Conservation (phyloP, 2,797 vertebrate species). For the Pseudochromis fuscus region DNA sequence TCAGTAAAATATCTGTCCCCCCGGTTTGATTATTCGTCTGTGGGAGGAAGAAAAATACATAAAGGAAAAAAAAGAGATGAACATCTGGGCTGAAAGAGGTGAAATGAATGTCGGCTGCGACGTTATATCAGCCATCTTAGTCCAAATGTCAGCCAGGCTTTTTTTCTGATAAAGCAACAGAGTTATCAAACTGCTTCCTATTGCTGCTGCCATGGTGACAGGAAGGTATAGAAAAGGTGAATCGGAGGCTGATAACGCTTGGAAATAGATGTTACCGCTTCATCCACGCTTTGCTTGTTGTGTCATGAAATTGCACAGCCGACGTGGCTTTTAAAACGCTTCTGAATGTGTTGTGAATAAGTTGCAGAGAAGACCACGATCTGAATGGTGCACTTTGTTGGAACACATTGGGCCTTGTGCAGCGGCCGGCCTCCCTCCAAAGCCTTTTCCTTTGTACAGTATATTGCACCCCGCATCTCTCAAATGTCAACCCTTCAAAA, state of each 20-base stretch:
- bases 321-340: constrained; percentile 6
- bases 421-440: background rate
- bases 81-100: constrained; percentile 51
- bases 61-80: constrained; percentile 36
- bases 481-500: constrained; percentile 30
- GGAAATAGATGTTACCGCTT: constrained; percentile 59
- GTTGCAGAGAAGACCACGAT: background rate
- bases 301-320: constrained; percentile 33
- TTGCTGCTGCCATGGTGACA: constrained; percentile 76
- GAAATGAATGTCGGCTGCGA: constrained; percentile 64
- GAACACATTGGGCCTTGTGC: constrained; percentile 17
- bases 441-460: background rate
- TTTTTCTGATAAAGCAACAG: constrained; percentile 68
- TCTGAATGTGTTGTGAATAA: background rate
- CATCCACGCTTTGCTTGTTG: constrained; percentile 18
- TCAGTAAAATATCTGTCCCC: constrained; percentile 18
- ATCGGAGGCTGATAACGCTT: constrained; percentile 59
- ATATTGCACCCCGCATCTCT: background rate
- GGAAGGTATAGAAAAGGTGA: constrained; percentile 63
- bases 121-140: constrained; percentile 67
- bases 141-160: constrained; percentile 73
- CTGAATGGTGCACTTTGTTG: background rate
- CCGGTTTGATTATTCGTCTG: constrained; percentile 41
- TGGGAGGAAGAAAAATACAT: constrained; percentile 49
- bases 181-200: constrained; percentile 76